A percentile compares a stretch with the other conserved stretches of the same genome.
These are phyloP conservation scores for Clarias platycephalus DNA, from an alignment of 2,797 vertebrate species.

Conservation along the genomic window DNA sequence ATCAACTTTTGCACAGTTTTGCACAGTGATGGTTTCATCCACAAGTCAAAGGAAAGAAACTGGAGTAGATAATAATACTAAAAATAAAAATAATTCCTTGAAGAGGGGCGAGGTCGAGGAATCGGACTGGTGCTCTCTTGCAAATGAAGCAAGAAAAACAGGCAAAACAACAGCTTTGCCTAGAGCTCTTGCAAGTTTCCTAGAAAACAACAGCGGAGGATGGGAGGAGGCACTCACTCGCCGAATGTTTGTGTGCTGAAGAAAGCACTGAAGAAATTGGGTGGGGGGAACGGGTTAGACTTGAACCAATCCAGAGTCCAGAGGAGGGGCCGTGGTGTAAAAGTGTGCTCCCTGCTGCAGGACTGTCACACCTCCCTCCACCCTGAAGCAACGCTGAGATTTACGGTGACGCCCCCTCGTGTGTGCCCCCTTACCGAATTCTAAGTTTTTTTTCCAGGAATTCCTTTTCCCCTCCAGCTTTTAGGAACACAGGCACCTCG, in stretches of 20 bases:
- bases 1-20: not conserved
- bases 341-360: slow-evolving; percentile 20
- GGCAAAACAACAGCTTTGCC: slow-evolving; percentile 21
- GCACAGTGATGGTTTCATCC: not conserved
- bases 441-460: slow-evolving; percentile 27
- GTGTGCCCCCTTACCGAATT: not conserved
- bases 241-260: slow-evolving; percentile 64
- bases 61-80: not conserved
- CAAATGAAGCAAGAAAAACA: not conserved
- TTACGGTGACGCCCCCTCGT: slow-evolving; percentile 12
- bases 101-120: not conserved
- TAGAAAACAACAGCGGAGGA: slow-evolving; percentile 56
- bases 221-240: slow-evolving; percentile 33
- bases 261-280: slow-evolving; percentile 60
- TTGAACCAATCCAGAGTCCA: slow-evolving; percentile 40
- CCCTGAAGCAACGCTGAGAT: slow-evolving; percentile 14
- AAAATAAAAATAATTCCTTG: not conserved
- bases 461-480: not conserved
- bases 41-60: not conserved
- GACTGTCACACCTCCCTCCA: slow-evolving; percentile 28
- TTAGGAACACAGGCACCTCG: not conserved
- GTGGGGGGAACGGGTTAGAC: slow-evolving; percentile 3
- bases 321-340: slow-evolving; percentile 11
- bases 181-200: slow-evolving; percentile 36
- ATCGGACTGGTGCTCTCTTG: not conserved